Conservation (phyloP, 2,797 vertebrate species). For the Mallotus villosus region DNA sequence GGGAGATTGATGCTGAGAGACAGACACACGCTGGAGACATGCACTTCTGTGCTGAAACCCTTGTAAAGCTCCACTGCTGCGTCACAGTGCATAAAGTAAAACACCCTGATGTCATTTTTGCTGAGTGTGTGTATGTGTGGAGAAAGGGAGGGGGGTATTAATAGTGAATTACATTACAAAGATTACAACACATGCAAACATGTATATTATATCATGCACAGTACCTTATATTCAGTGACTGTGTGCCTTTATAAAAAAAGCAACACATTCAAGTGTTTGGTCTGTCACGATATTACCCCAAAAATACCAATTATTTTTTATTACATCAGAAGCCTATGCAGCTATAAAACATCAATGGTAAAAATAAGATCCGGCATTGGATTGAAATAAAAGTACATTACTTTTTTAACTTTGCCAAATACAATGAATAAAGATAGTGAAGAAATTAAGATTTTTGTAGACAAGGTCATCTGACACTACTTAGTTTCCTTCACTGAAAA, state of each 20-base stretch:
- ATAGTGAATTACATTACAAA: background rate
- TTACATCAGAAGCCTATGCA: background rate
- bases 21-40: background rate
- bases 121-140: no score
- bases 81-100: background rate
- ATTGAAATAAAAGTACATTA: background rate
- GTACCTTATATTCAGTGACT: background rate
- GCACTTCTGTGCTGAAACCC: background rate
- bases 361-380: no score
- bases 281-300: background rate
- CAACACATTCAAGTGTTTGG: background rate
- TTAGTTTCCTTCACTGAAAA: no score
- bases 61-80: background rate
- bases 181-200: background rate
- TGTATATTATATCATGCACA: background rate
- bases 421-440: background rate
- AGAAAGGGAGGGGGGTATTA: background rate
- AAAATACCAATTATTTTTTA: background rate
- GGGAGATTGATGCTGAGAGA: background rate
- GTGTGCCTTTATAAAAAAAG: background rate
- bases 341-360: no score
- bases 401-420: background rate
- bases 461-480: no score
- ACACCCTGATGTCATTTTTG: slow-evolving; percentile 1
- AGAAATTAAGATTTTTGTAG: background rate